Base-by-base conservation (phyloP, 2,888 invertebrate genomes). In the Lutraria lutraria region DNA sequence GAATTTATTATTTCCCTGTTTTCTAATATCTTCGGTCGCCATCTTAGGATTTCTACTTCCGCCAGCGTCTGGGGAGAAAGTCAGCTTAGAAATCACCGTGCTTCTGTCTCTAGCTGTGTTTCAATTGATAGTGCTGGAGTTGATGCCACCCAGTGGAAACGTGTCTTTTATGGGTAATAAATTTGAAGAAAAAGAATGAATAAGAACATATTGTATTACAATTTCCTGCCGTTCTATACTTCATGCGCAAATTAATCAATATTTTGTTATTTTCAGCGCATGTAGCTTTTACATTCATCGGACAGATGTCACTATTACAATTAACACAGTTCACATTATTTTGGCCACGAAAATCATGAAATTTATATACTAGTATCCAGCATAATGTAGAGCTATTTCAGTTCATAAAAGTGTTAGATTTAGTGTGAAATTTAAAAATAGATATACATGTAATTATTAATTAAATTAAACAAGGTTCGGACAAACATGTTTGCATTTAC, bases 1-100 rank as follows among this genome's bases (percentile, higher is more conserved):
- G 82, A 95, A 95, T 88, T 92, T 95, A 31, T 88, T 95, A 21
- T 95, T 95, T 84, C 95, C 95, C 1, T 95, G 95, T 88, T 91
- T 95, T 25, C 89, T 95, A 13, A 94, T 95, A 29, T 94, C 94
- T 52, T 92, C 92, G 21, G 94, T 95, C 8, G 93, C 94, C n/a
- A 84, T 93, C 0, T 88, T 95, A 21, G 95, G 94, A 34, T 95
- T 95, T 86, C 88, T 94, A 54, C 92, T 95, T n/a, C 95, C 95
- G 15, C 94, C 95, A 3, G 94, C 94, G 84, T 94, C 95, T 16
- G 95, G 95, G 0, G 95, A 95, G 91, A 95, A 95, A 85, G 94
- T 95, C 13, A 93, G 92, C 63, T 91, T 95, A 15, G 93, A 94
- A 52, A 93, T 95, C 43, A 95, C 95, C 0, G 94, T 95, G 0